A percentile compares a stretch with the other conserved stretches of the same genome.
phyloP scores from a whole-genome alignment of 2,113 vertebrate genomes.

The Sigmodon hispidus region DNA sequence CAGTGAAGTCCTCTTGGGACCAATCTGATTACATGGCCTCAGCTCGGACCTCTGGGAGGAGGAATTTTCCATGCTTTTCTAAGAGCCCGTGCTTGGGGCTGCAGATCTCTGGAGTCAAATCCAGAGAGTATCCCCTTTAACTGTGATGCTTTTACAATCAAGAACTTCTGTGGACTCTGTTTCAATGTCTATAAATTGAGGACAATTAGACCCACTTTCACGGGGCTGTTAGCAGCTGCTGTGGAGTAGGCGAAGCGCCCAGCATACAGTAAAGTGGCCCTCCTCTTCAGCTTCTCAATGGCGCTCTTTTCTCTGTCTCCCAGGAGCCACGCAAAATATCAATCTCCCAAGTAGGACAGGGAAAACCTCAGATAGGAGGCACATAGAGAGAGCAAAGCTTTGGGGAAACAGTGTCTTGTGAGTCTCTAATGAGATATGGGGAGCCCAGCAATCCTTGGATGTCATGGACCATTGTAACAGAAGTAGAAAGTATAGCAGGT shows the following conservation, averaged over 20 bases:
- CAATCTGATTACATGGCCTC: neutral
- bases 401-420: neutral
- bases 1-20: neutral
- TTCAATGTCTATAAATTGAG: neutral
- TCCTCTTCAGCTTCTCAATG: neutral
- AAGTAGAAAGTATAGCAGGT: neutral
- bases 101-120: neutral
- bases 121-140: neutral
- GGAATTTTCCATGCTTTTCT: rapidly evolving
- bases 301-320: too few species aligned
- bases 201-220: neutral
- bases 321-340: neutral
- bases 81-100: neutral
- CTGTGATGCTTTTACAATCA: neutral
- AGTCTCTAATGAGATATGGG: neutral
- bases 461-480: neutral
- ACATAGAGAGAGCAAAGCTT: neutral
- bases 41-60: neutral
- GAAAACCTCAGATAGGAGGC: neutral
- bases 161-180: neutral
- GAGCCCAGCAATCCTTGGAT: neutral
- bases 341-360: neutral
- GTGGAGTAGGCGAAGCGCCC: neutral
- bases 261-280: too few species aligned
- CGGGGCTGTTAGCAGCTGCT: neutral